Conservation (phyloP, 2,888 invertebrate genomes). For the Cyaniris semiargus region DNA sequence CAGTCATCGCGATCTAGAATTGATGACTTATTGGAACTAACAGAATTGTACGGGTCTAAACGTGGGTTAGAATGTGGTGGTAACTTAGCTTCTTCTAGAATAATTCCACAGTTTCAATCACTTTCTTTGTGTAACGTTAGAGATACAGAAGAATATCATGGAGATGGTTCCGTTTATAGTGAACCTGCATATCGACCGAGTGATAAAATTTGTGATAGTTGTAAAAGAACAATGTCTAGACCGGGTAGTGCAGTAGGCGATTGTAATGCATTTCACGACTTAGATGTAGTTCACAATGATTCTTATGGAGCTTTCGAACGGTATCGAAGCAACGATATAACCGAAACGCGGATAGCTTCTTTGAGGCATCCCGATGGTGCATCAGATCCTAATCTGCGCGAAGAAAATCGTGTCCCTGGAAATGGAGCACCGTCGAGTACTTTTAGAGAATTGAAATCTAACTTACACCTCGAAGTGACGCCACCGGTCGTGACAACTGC, state of each 20-base stretch:
- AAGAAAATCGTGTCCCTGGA: conserved; percentile 83
- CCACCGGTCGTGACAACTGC: conserved; percentile 81
- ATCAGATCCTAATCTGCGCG: conserved; percentile 93
- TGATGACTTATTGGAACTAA: conserved; percentile 89
- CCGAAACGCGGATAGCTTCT: conserved; percentile 83
- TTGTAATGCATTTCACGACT: conserved; percentile 81
- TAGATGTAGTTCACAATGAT: conserved; percentile 76
- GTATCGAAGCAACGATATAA: conserved; percentile 78
- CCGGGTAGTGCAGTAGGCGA: conserved; percentile 85
- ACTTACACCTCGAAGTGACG: conserved; percentile 71
- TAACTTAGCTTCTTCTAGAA: conserved; percentile 77
- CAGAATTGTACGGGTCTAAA: conserved; percentile 90
- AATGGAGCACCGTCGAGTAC: conserved; percentile 82
- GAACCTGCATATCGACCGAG: conserved; percentile 89
- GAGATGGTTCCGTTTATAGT: conserved; percentile 91
- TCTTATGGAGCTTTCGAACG: conserved; percentile 83
- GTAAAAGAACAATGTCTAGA: conserved; percentile 85
- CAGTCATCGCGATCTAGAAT: conserved; percentile 81
- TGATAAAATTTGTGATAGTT: conserved; percentile 88
- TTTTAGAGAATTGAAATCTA: conserved; percentile 80
- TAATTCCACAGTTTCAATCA: conserved; percentile 85
- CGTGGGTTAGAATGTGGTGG: conserved; percentile 84
- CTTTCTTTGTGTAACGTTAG: conserved; percentile 85
- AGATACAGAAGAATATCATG: conserved; percentile 83
- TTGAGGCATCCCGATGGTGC: conserved; percentile 95